phyloP scores from a whole-genome alignment of 2,113 vertebrate species.

The Callocephalon fimbriatum region DNA sequence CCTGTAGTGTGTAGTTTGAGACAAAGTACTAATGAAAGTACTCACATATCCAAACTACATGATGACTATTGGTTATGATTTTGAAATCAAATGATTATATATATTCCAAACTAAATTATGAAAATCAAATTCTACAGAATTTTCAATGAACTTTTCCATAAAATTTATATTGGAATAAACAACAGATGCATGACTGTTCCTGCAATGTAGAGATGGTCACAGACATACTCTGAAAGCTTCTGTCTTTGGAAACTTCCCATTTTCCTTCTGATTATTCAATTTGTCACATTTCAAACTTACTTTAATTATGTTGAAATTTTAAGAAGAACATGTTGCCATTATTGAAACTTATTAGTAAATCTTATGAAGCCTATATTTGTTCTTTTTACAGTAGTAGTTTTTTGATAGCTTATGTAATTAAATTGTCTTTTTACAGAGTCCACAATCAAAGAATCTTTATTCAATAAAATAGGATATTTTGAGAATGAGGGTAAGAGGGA shows the following conservation, averaged over 20 bases:
- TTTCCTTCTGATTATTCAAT: background rate
- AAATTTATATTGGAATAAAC: background rate
- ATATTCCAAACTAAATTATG: background rate
- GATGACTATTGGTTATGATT: background rate
- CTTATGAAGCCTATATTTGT: background rate
- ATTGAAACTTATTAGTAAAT: background rate
- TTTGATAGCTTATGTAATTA: background rate
- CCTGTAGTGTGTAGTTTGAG: background rate
- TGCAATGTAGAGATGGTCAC: background rate
- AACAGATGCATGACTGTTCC: background rate
- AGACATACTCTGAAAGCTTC: background rate
- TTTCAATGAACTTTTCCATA: background rate
- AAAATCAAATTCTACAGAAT: background rate
- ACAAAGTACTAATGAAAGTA: background rate
- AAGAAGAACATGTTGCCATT: background rate
- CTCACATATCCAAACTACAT: background rate
- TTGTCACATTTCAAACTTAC: background rate
- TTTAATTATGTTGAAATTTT: background rate
- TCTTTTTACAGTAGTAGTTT: background rate
- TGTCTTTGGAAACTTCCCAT: background rate
- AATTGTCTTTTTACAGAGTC: background rate
- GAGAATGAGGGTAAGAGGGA: background rate
- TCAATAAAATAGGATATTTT: background rate
- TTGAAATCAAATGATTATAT: background rate
- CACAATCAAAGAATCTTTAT: background rate